These are phyloP conservation scores for Papilio polytes DNA, from an alignment of 1,140 invertebrate species.

Conservation along the genomic window DNA sequence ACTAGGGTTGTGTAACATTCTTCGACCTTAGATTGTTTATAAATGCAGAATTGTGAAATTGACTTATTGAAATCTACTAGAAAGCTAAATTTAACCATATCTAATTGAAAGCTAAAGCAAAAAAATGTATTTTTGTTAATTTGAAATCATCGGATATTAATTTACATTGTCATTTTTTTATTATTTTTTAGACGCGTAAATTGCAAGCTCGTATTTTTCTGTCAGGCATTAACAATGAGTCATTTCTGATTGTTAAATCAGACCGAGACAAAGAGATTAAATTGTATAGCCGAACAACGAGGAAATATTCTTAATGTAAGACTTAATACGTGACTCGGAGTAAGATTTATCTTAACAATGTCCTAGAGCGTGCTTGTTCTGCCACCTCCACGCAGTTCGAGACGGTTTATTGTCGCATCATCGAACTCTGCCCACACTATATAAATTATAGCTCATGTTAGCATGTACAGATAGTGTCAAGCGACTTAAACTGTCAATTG, in stretches of 20 bases:
- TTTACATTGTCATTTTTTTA: neutral
- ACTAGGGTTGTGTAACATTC: neutral
- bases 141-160: too few relatives aligned
- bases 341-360: constrained; percentile 41
- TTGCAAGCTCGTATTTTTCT: neutral
- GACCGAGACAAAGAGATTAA: constrained; percentile 25
- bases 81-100: neutral
- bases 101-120: too few relatives aligned
- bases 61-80: neutral
- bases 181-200: neutral
- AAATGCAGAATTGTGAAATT: neutral
- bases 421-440: constrained; percentile 40
- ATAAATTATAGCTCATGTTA: constrained; percentile 33
- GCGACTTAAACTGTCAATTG: constrained; percentile 15
- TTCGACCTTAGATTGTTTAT: neutral
- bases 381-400: constrained; percentile 28
- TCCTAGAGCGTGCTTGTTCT: constrained; percentile 31
- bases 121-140: too few relatives aligned
- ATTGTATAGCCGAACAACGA: constrained; percentile 32
- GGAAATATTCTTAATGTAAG: constrained; percentile 36
- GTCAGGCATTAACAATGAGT: constrained; percentile 6
- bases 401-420: constrained; percentile 37
- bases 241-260: constrained; percentile 4
- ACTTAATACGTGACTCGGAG: constrained; percentile 40
- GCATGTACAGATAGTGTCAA: constrained; percentile 12